Conservation (phyloP, 2,888 invertebrate species). For the Polia nebulosa region DNA sequence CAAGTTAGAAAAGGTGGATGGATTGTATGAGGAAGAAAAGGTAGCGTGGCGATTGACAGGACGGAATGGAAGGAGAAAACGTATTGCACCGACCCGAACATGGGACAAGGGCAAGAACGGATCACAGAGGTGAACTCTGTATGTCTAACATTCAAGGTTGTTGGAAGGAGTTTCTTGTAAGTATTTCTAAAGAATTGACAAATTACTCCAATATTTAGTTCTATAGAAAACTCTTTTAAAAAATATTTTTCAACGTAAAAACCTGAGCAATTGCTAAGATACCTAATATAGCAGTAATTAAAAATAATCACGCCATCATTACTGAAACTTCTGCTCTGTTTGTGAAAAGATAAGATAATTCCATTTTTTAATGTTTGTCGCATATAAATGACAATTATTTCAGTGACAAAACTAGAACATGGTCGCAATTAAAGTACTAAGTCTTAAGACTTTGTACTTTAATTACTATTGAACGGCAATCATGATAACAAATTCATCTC, state of each 20-base stretch:
- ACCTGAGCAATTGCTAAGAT: not conserved
- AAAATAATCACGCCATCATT: conserved; percentile 17
- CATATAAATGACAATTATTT: too few relatives aligned
- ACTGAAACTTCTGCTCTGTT: conserved; percentile 7
- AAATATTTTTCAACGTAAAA: not conserved
- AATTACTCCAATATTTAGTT: not conserved
- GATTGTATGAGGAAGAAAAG: not conserved
- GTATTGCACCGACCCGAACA: not conserved
- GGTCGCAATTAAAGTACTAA: not conserved
- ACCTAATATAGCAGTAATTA: not conserved
- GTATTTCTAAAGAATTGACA: not conserved
- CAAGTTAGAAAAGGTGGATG: not conserved
- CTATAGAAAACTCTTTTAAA: not conserved
- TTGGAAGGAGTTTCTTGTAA: not conserved
- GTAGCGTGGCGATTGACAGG: not conserved
- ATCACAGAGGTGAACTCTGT: not conserved
- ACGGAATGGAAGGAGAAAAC: not conserved
- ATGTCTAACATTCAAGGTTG: not conserved
- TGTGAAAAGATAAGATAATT: conserved; percentile 9
- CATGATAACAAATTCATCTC: not conserved
- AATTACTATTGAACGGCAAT: not conserved
- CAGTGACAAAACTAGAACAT: not conserved
- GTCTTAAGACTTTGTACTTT: too few relatives aligned
- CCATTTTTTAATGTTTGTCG: too few relatives aligned
- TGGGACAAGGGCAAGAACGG: not conserved